These are phyloP conservation scores for Stenodera caucasica DNA, from an alignment of 2,888 invertebrate genomes.

Conservation along the genomic window DNA sequence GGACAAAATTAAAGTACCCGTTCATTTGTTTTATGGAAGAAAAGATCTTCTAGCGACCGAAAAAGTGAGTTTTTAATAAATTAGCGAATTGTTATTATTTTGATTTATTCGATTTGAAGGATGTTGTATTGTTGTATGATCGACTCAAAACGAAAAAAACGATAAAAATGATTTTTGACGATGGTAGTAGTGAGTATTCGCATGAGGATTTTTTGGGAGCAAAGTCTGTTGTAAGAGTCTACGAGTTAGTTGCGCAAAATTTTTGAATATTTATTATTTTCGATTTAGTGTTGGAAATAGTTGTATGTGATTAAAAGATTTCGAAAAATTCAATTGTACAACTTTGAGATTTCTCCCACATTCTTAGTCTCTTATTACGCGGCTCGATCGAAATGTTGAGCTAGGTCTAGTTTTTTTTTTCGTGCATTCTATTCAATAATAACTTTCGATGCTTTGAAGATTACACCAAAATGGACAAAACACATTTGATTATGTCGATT, in stretches of 20 bases:
- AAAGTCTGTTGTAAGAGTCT: slow-evolving; percentile 13
- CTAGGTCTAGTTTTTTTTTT: too few relatives aligned
- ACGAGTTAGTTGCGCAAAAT: slow-evolving; percentile 21
- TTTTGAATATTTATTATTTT: background rate
- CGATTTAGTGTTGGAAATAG: too few relatives aligned
- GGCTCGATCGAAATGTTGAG: too few relatives aligned
- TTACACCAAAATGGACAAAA: too few relatives aligned
- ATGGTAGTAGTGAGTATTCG: slow-evolving; percentile 21
- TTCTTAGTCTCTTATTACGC: too few relatives aligned
- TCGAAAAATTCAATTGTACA: too few relatives aligned
- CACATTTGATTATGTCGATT: too few relatives aligned
- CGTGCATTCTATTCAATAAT: too few relatives aligned
- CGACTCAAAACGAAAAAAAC: slow-evolving; percentile 24
- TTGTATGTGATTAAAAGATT: too few relatives aligned
- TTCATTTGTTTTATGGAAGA: slow-evolving; percentile 64
- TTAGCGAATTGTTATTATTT: background rate
- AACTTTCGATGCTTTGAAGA: too few relatives aligned
- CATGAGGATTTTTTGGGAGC: slow-evolving; percentile 29
- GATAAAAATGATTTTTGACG: background rate
- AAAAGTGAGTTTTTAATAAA: slow-evolving; percentile 41
- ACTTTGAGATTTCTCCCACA: too few relatives aligned
- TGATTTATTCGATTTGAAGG: slow-evolving; percentile 33
- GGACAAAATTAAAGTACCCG: slow-evolving; percentile 61
- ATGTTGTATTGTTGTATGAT: slow-evolving; percentile 22
- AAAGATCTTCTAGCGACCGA: slow-evolving; percentile 72